Evolutionary conservation across 1,140 invertebrate genomes (phyloP).

Genomic region (Lamellibrachia luymesi): DNA sequence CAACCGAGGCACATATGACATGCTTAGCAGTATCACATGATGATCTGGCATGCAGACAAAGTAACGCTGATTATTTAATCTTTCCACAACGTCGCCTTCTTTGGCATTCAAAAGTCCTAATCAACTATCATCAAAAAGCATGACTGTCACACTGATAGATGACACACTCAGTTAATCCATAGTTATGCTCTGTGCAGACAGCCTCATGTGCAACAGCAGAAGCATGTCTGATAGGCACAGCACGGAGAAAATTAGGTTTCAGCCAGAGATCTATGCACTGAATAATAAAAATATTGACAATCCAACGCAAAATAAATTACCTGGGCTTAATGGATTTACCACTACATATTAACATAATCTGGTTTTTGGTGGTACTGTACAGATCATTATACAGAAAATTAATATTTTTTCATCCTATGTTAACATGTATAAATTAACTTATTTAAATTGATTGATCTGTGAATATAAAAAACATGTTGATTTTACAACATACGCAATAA

Average conservation of each 20-base stretch:
- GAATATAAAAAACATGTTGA: background rate
- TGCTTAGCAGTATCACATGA: background rate
- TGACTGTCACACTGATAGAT: background rate
- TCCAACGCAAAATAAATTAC: background rate
- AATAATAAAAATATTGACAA: background rate
- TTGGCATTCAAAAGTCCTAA: background rate
- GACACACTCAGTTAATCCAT: background rate
- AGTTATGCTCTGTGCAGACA: background rate
- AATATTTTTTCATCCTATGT: conserved; percentile 12
- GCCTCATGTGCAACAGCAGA: background rate
- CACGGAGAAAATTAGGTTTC: background rate
- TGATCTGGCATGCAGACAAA: background rate
- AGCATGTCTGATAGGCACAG: background rate
- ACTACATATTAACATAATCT: background rate
- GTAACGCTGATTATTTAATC: background rate
- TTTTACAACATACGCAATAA: conserved; percentile 12
- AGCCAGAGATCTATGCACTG: background rate
- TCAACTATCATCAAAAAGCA: background rate
- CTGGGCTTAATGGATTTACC: background rate
- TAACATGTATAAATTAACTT: conserved; percentile 3
- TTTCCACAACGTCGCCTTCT: background rate
- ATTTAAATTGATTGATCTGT: conserved; percentile 16
- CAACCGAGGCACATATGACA: background rate
- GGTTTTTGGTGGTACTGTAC: background rate
- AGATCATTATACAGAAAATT: background rate